Conservation (phyloP, 2,888 invertebrate genomes). For the Helleia helle region DNA sequence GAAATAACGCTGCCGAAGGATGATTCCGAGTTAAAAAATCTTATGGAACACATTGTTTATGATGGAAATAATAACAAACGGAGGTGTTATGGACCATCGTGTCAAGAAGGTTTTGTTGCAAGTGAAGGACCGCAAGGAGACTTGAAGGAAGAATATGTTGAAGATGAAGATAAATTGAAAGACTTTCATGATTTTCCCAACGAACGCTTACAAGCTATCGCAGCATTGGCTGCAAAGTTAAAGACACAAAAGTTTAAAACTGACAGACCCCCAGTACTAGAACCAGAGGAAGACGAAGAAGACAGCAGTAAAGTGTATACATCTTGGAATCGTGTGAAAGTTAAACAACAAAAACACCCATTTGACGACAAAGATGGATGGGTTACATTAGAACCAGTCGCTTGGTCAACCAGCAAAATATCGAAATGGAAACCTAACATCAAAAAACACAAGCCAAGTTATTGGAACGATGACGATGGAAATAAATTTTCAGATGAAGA, state of each 20-base stretch:
- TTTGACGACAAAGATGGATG: conserved; percentile 83
- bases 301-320: conserved; percentile 50
- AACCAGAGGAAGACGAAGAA: conserved; percentile 30
- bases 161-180: conserved; percentile 74
- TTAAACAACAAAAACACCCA: conserved; percentile 73
- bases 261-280: conserved; percentile 28
- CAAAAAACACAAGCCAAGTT: conserved; percentile 64
- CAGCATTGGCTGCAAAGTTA: conserved; percentile 58
- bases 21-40: conserved; percentile 48
- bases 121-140: conserved; percentile 66
- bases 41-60: conserved; percentile 58
- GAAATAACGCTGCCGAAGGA: conserved; percentile 35
- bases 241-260: conserved; percentile 56
- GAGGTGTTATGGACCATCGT: conserved; percentile 62
- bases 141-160: conserved; percentile 70
- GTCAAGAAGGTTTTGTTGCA: conserved; percentile 47
- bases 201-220: conserved; percentile 59
- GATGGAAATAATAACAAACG: conserved; percentile 46
- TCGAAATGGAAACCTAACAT: conserved; percentile 84
- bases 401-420: conserved; percentile 86
- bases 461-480: conserved; percentile 56
- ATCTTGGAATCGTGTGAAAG: conserved; percentile 68
- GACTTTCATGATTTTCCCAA: conserved; percentile 51
- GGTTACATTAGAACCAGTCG: conserved; percentile 84
- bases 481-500: conserved; percentile 35